Evolutionary conservation across 2,797 vertebrate species (phyloP).

Genomic region (Eleutherodactylus coqui): DNA sequence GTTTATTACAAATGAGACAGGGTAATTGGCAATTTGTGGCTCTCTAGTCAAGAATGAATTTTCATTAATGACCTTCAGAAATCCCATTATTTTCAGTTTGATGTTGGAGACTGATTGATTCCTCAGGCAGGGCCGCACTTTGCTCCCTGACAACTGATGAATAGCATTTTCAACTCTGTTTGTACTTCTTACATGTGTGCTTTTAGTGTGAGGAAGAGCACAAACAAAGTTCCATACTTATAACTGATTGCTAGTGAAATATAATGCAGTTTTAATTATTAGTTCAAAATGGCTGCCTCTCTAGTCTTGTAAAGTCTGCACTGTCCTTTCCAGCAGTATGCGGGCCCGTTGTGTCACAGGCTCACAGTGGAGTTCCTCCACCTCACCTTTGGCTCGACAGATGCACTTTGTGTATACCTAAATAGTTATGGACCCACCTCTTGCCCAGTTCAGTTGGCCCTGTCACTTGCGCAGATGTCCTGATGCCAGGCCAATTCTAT

Average conservation of each 20-base stretch:
- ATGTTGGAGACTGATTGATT: constrained; percentile 54
- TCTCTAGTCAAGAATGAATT: constrained; percentile 39
- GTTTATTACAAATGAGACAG: constrained; percentile 49
- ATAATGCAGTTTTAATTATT: neutral
- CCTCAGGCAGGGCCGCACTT: constrained; percentile 15
- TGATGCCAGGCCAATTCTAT: no score
- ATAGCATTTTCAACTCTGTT: neutral
- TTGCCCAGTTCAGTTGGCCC: no score
- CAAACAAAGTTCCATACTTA: neutral
- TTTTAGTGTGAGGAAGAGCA: neutral
- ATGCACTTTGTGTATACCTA: no score
- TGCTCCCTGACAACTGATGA: constrained; percentile 24
- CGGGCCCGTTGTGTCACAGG: no score
- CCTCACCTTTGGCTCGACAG: no score
- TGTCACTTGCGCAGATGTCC: no score
- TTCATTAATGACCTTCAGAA: constrained; percentile 55
- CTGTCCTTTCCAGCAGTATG: no score
- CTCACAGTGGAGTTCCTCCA: no score
- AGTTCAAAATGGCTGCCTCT: neutral
- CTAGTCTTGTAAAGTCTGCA: neutral
- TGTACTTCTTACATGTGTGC: constrained; percentile 9
- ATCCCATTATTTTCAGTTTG: constrained; percentile 49
- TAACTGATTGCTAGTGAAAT: neutral
- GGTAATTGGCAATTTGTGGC: constrained; percentile 51
- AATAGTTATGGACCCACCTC: no score